Evolutionary conservation across 2,888 invertebrate species (phyloP).

Genomic region (Idaea straminata): DNA sequence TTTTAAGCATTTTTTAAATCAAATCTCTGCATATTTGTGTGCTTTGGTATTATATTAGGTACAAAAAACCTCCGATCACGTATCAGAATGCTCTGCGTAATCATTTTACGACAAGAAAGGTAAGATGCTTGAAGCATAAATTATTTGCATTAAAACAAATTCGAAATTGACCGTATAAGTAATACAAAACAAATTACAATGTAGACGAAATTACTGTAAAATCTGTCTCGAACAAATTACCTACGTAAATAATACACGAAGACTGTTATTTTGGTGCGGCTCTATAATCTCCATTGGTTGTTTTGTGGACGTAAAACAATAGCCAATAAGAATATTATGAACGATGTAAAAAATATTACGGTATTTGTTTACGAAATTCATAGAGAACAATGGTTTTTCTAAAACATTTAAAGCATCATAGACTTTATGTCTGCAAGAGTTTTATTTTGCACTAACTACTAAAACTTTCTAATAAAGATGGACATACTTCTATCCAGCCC

Average conservation of each 20-base stretch:
- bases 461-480: no score
- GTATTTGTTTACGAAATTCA: constrained; percentile 2
- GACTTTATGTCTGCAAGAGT: neutral
- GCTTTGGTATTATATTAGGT: constrained; percentile 8
- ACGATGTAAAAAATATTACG: constrained; percentile 4
- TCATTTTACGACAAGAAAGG: neutral
- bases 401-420: neutral
- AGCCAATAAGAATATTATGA: constrained; percentile 21
- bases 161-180: constrained; percentile 44
- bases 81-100: neutral
- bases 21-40: no score
- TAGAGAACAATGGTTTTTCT: neutral
- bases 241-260: constrained; percentile 27
- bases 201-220: constrained; percentile 29
- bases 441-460: neutral
- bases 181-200: constrained; percentile 34
- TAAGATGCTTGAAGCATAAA: constrained; percentile 19
- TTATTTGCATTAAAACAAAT: constrained; percentile 45
- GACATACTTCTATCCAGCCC: no score
- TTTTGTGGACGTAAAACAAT: constrained; percentile 25
- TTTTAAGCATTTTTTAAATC: no score
- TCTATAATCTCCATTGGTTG: constrained; percentile 20
- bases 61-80: neutral
- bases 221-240: constrained; percentile 31
- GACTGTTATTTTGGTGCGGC: constrained; percentile 22